Evolutionary conservation across 2,888 invertebrate species (phyloP).

Genomic region (Lithophane leautieri): DNA sequence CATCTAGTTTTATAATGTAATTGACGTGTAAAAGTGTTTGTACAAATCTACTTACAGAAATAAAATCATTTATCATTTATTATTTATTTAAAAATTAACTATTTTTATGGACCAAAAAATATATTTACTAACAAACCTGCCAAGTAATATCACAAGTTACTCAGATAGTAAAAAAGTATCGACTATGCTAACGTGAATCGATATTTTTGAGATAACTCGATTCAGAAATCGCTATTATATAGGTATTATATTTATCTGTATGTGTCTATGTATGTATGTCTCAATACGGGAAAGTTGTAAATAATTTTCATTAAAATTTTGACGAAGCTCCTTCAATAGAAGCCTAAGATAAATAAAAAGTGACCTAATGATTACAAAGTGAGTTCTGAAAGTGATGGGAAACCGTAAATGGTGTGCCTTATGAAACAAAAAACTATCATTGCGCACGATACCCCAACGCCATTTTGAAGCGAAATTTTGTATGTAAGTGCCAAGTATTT

Average conservation of each 20-base stretch:
- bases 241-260: constrained; percentile 59
- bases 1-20: no score
- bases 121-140: not conserved
- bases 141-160: not conserved
- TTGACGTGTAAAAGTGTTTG: no score
- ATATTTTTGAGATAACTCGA: constrained; percentile 36
- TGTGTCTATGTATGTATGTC: constrained; percentile 73
- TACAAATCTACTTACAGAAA: no score
- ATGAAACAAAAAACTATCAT: constrained; percentile 90
- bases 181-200: constrained; percentile 36
- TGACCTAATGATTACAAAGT: constrained; percentile 79
- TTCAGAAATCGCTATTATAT: constrained; percentile 14
- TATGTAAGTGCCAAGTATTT: constrained; percentile 91
- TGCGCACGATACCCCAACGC: constrained; percentile 91
- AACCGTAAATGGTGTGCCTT: constrained; percentile 82
- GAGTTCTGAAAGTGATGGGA: constrained; percentile 82
- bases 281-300: constrained; percentile 88
- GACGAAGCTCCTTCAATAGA: constrained; percentile 72
- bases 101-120: not conserved
- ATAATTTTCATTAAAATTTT: constrained; percentile 85
- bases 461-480: constrained; percentile 91
- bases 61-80: no score
- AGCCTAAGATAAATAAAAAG: constrained; percentile 77
- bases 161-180: constrained; percentile 16
- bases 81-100: not conserved